A percentile compares a stretch with the other conserved stretches of the same genome.
phyloP scores from a whole-genome alignment of 2,888 invertebrate species.

The Congeria kusceri region DNA sequence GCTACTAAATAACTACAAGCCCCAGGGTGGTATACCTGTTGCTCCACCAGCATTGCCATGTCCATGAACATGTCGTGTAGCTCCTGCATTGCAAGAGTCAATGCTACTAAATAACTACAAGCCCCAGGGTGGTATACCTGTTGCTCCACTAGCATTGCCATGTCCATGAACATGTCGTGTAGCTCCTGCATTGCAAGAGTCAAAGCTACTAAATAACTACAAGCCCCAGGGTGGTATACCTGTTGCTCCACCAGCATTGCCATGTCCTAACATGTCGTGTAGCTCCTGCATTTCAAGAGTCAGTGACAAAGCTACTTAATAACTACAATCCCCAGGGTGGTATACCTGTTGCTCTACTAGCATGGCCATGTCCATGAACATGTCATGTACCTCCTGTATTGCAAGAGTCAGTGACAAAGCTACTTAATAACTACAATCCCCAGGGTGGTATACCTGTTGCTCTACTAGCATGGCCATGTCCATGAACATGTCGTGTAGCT shows the following conservation, averaged over 20 bases:
- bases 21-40: constrained; percentile 87
- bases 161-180: constrained; percentile 99
- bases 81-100: too few relatives aligned
- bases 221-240: too few relatives aligned
- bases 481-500: constrained; percentile 99
- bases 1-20: too few relatives aligned
- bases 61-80: constrained; percentile 99
- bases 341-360: constrained; percentile 94
- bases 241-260: too few relatives aligned
- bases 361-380: constrained; percentile 99
- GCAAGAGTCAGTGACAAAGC: too few relatives aligned
- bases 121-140: constrained; percentile 83
- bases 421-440: too few relatives aligned
- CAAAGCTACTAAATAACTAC: too few relatives aligned
- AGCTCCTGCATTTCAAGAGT: too few relatives aligned
- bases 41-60: constrained; percentile 99
- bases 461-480: constrained; percentile 99
- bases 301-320: too few relatives aligned
- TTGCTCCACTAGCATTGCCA: constrained; percentile 99
- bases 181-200: constrained; percentile 99
- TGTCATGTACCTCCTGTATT: constrained; percentile 99
- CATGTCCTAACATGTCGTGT: too few relatives aligned
- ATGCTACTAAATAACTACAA: too few relatives aligned
- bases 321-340: background rate
- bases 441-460: constrained; percentile 88